Base-by-base conservation (phyloP, 2,797 vertebrate genomes). In the Heteromormyrus szaboi region DNA sequence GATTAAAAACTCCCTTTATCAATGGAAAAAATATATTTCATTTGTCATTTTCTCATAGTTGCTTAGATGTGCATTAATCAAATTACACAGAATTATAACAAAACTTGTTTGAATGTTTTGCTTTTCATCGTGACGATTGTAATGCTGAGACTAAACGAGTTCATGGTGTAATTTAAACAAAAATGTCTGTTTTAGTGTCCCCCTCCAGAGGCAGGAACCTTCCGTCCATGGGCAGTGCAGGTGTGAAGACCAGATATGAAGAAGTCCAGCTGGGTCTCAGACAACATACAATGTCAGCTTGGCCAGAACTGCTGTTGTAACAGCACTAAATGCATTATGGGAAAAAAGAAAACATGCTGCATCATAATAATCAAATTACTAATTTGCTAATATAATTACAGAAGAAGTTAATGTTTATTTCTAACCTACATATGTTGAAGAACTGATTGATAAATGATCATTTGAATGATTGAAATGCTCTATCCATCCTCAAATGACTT, bases 141-240 rank as follows among this genome's bases (percentile, higher is more conserved):
- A 46, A 41, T n/a, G 17, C 37, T 22, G 44, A 51, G n/a, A 2
- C 17, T 29, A 46, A 76, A 88, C 17, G 33, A 41, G 19, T 46
- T 83, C 85, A 53, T 19, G 22, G 5, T 51, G 53, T 8, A 85
- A 53, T 33, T 85, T 46, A 48, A n/a, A 48, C 41, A 83, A 76
- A 68, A 33, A 19, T 48, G 12, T 51, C 1, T 90, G 3, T 91
- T 93, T 79, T 93, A 99, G 98, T 97, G 96, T 92, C 96, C 96
- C 90, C 94, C 96, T 54, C 94, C 94, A 0, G 91, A 96, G 25
- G 93, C 94, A 1, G 97, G 96, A 0, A 95, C 96, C 89, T 98
- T 96, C 92, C 96, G 90, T 1, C 97, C 97, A 19, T 99, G 98
- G 98, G 97, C 96, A 17, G 96, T 97, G 2, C 96, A 94, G 56